Conservation (phyloP, 2,797 vertebrate species). For the Falco biarmicus region DNA sequence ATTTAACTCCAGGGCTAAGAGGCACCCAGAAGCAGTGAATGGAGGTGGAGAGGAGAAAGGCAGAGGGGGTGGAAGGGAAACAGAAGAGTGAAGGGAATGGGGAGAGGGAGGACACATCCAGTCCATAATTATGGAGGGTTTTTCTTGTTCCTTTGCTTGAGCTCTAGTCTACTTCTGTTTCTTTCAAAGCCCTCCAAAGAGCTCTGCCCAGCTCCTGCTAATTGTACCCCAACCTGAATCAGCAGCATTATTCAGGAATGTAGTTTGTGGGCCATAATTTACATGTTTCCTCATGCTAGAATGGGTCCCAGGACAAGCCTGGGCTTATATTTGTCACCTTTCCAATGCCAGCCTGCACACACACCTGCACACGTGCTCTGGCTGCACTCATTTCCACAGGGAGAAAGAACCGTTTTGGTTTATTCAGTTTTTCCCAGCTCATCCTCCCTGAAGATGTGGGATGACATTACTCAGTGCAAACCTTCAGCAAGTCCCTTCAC, state of each 20-base stretch:
- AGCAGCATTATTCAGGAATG: neutral
- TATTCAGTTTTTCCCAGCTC: neutral
- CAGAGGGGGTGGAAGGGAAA: neutral
- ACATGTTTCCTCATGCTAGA: neutral
- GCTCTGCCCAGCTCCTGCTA: neutral
- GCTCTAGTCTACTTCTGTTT: neutral
- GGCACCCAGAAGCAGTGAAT: neutral
- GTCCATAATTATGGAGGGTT: neutral
- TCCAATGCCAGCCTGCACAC: neutral
- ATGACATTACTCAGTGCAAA: neutral
- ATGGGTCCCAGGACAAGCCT: neutral
- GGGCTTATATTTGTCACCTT: conserved; percentile 3
- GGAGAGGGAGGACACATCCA: neutral
- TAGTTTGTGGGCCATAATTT: neutral
- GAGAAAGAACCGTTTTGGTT: neutral
- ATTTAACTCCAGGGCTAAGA: conserved; percentile 83
- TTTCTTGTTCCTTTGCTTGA: neutral
- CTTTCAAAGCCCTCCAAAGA: neutral
- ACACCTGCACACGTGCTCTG: neutral
- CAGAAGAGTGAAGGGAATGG: neutral
- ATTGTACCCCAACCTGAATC: neutral
- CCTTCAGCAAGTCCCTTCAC: neutral
- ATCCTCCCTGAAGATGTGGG: neutral
- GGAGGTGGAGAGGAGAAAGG: neutral
- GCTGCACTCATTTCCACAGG: neutral